phyloP scores from a whole-genome alignment of 1,140 invertebrate species.

The Neuroterus valhalla region DNA sequence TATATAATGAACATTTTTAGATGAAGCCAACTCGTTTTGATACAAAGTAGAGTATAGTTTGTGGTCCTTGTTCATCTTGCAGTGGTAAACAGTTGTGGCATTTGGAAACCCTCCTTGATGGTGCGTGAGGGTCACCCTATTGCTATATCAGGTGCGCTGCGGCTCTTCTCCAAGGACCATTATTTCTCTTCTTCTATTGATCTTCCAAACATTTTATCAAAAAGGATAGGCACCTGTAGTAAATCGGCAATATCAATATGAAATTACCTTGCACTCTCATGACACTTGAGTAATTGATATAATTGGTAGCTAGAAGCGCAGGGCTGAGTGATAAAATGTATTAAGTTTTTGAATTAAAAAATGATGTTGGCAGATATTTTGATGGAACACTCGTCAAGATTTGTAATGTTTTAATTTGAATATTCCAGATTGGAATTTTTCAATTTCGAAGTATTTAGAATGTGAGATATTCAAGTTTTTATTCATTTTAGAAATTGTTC shows the following conservation, averaged over 20 bases:
- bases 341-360: no score
- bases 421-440: no score
- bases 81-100: slow-evolving; percentile 21
- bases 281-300: background rate
- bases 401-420: no score
- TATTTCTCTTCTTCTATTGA: slow-evolving; percentile 2
- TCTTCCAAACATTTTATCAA: slow-evolving; percentile 5
- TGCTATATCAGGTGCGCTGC: background rate
- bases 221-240: background rate
- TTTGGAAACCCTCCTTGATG: slow-evolving; percentile 18
- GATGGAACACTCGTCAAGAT: no score
- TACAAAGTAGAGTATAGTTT: slow-evolving; percentile 5
- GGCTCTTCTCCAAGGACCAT: background rate
- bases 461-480: no score
- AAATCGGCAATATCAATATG: slow-evolving; percentile 19
- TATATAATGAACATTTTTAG: no score
- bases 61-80: slow-evolving; percentile 3
- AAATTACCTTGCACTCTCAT: slow-evolving; percentile 7
- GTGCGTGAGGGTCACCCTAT: background rate
- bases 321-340: no score
- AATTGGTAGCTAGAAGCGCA: background rate
- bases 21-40: no score
- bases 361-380: no score
- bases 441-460: no score
- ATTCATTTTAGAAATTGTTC: no score